Conservation (phyloP, 2,888 invertebrate genomes). For the Drosophila multiciliata region DNA sequence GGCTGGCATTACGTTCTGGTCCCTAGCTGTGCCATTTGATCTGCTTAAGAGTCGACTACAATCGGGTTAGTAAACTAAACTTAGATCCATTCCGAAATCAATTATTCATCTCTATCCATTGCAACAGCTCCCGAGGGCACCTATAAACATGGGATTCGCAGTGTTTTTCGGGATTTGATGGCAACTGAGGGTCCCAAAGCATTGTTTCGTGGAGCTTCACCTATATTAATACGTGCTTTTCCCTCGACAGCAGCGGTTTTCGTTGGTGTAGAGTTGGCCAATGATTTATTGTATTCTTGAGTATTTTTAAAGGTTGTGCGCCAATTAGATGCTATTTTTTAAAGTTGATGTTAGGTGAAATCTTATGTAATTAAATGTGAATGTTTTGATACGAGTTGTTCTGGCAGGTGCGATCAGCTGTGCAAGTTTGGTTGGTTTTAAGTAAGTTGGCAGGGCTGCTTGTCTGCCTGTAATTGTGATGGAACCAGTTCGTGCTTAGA, state of each 20-base stretch:
- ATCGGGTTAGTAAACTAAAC: constrained; percentile 88
- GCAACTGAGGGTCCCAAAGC: constrained; percentile 94
- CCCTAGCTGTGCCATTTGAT: constrained; percentile 98
- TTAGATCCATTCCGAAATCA: background rate
- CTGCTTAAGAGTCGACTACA: constrained; percentile 98
- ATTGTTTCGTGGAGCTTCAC: constrained; percentile 96
- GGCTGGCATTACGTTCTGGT: constrained; percentile 98
- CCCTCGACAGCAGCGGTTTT: constrained; percentile 99
- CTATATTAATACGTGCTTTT: constrained; percentile 98
- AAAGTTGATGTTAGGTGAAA: constrained; percentile 4
- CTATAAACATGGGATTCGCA: constrained; percentile 95
- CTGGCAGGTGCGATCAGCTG: constrained; percentile 24
- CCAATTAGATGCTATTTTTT: constrained; percentile 38
- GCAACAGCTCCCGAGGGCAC: constrained; percentile 94
- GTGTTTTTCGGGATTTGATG: constrained; percentile 94
- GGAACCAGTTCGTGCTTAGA: constrained; percentile 7
- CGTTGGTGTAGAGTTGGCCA: constrained; percentile 94
- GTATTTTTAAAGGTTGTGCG: constrained; percentile 16
- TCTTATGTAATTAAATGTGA: constrained; percentile 26
- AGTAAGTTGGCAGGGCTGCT: constrained; percentile 36
- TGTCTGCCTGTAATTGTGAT: constrained; percentile 3
- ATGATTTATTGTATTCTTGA: constrained; percentile 88
- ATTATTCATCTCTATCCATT: background rate
- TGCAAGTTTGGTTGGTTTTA: background rate
- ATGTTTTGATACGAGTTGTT: constrained; percentile 17